Evolutionary conservation across 2,113 vertebrate species (phyloP).

Genomic region (Bujurquina vittata): DNA sequence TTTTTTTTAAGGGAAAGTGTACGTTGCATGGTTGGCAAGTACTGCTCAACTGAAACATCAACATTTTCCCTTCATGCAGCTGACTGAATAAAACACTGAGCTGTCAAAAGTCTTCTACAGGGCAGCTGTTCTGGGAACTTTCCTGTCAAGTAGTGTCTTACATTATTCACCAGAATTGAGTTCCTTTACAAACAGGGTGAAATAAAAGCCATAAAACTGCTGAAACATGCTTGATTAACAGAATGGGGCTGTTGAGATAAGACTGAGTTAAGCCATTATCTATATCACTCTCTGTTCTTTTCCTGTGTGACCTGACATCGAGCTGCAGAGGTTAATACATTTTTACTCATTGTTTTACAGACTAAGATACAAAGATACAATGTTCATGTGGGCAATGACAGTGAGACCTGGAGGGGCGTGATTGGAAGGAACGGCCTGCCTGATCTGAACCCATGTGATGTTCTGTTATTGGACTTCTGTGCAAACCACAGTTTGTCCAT

Average conservation of each 20-base stretch:
- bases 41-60: slow-evolving; percentile 12
- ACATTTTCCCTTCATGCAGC: slow-evolving; percentile 2
- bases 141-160: background rate
- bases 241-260: slow-evolving; percentile 5
- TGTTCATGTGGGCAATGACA: too few species aligned
- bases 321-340: background rate
- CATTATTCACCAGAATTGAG: slow-evolving; percentile 12
- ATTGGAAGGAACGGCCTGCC: too few species aligned
- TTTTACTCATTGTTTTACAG: background rate
- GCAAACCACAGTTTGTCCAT: too few species aligned
- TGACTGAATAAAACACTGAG: background rate
- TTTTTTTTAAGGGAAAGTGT: background rate
- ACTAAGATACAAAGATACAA: background rate
- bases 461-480: too few species aligned
- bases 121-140: slow-evolving; percentile 7
- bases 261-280: background rate
- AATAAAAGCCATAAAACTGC: background rate
- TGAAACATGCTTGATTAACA: slow-evolving; percentile 19
- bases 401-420: too few species aligned
- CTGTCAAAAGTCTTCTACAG: background rate
- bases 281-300: slow-evolving; percentile 5
- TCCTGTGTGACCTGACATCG: background rate
- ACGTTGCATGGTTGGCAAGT: slow-evolving; percentile 9
- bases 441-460: too few species aligned
- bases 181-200: slow-evolving; percentile 16